Base-by-base conservation (phyloP, 2,113 vertebrate genomes). In the Sprattus sprattus region DNA sequence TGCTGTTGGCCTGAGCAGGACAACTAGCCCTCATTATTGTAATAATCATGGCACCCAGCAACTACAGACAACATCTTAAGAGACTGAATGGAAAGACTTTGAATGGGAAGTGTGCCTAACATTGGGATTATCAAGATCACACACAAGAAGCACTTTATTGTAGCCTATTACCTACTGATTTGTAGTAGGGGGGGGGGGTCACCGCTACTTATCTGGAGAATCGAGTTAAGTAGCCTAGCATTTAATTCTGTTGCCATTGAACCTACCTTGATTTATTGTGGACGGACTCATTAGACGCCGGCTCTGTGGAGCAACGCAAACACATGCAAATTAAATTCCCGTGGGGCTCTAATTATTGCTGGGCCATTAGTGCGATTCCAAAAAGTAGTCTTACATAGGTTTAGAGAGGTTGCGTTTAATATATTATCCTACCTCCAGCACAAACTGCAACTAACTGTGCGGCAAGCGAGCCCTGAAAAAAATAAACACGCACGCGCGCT, bases 261-360 rank as follows among this genome's bases (percentile, higher is more conserved):
- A 87, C 87, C 54, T 87, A 89, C 89, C 81, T 78, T 85, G 81
- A 49, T 84, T 64, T 83, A 39, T 44, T 60, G 44, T 75, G 80
- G 64, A 83, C 71, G 67, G 82, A 85, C 45, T 85, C 81, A 57
- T 83, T 90, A 50, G 50, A 15, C 28, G 60, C 39, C 16, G 84
- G 54, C 28, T 83, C 89, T 89, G 80, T n/a, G 57, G 28, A 83
- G n/a, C 39, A 80, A 88, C 67, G 80, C 71, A 9, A 71, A 15
- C 8, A 81, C 1, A 75, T 16, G 1, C 44, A 16, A 32, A 39
- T 39, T 32, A 11, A 78, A 39, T 39, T 78, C 15, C 13, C 54
- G 54, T 20, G 18, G 54, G 54, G 20, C 10, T 71, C 1, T 2
- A 9, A 32, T 71, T 71, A 28, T 11, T 78, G 71, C 28, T 28